phyloP scores from a whole-genome alignment of 2,113 vertebrate species.

The Gnathonemus longibarbis region DNA sequence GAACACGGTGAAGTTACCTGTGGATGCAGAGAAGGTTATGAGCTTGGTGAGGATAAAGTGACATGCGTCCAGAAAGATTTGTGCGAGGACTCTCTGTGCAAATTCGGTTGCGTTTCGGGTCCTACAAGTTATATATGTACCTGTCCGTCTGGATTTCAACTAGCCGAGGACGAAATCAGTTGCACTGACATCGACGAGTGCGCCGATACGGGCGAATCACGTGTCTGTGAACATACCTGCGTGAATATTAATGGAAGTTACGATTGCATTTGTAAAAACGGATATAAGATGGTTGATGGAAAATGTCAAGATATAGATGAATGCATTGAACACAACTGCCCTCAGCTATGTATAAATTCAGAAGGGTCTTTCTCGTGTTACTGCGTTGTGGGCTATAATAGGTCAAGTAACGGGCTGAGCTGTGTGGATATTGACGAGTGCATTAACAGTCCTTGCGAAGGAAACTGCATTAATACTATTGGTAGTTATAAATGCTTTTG shows the following conservation, averaged over 20 bases:
- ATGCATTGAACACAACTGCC: slow-evolving; percentile 42
- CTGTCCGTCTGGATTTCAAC: slow-evolving; percentile 48
- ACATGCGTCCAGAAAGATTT: slow-evolving; percentile 37
- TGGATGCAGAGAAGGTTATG: slow-evolving; percentile 47
- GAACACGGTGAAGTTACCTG: slow-evolving; percentile 30
- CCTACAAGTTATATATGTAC: slow-evolving; percentile 38
- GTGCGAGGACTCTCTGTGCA: slow-evolving; percentile 43
- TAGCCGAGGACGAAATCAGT: slow-evolving; percentile 40
- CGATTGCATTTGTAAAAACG: slow-evolving; percentile 43
- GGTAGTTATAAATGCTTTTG: slow-evolving; percentile 52
- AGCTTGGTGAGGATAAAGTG: slow-evolving; percentile 40
- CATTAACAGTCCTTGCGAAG: slow-evolving; percentile 33
- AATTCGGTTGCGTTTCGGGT: slow-evolving; percentile 39
- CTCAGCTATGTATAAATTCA: slow-evolving; percentile 48
- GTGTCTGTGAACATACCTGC: slow-evolving; percentile 43
- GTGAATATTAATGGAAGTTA: slow-evolving; percentile 47
- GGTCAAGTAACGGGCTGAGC: slow-evolving; percentile 25
- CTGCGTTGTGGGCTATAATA: slow-evolving; percentile 46
- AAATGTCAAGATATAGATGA: slow-evolving; percentile 54
- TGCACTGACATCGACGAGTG: slow-evolving; percentile 60
- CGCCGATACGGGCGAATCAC: neutral
- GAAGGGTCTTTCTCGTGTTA: slow-evolving; percentile 54
- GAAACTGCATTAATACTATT: slow-evolving; percentile 42
- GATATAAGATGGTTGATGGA: slow-evolving; percentile 40
- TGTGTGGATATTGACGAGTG: slow-evolving; percentile 57